Conservation (phyloP, 2,888 invertebrate genomes). For the Mythimna ferrago region DNA sequence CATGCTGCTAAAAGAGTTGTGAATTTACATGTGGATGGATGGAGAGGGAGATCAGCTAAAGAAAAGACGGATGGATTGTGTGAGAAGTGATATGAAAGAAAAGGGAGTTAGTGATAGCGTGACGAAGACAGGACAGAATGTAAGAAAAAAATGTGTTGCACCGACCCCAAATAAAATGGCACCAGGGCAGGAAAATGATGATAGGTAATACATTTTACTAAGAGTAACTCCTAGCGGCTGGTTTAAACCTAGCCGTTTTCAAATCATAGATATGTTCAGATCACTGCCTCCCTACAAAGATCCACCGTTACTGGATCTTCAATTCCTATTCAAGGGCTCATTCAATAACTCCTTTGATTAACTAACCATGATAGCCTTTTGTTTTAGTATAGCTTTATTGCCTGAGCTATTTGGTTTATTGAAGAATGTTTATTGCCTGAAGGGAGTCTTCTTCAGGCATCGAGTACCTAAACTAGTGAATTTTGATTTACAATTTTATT, state of each 20-base stretch:
- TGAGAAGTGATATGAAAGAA: no score
- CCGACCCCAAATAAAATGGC: no score
- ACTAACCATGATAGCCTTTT: slow-evolving; percentile 1
- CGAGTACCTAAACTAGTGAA: not conserved
- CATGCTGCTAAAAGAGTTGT: no score
- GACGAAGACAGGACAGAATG: no score
- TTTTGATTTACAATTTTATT: not conserved
- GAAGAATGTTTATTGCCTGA: not conserved
- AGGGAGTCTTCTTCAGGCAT: not conserved
- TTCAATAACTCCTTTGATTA: slow-evolving; percentile 5
- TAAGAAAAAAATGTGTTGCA: no score
- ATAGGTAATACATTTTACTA: no score
- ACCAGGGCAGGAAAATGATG: no score
- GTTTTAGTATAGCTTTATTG: not conserved
- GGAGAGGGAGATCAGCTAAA: no score
- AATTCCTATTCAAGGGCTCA: slow-evolving; percentile 4
- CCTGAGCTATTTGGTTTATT: slow-evolving; percentile 1
- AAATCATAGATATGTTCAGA: slow-evolving; percentile 11
- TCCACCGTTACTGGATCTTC: slow-evolving; percentile 8
- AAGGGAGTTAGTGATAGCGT: no score
- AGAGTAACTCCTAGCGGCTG: not conserved
- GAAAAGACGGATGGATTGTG: no score
- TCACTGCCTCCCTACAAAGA: slow-evolving; percentile 25
- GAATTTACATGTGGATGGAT: no score
- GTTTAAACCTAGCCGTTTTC: slow-evolving; percentile 8